Base-by-base conservation (phyloP, 2,113 vertebrate species). In the Plectropomus leopardus region DNA sequence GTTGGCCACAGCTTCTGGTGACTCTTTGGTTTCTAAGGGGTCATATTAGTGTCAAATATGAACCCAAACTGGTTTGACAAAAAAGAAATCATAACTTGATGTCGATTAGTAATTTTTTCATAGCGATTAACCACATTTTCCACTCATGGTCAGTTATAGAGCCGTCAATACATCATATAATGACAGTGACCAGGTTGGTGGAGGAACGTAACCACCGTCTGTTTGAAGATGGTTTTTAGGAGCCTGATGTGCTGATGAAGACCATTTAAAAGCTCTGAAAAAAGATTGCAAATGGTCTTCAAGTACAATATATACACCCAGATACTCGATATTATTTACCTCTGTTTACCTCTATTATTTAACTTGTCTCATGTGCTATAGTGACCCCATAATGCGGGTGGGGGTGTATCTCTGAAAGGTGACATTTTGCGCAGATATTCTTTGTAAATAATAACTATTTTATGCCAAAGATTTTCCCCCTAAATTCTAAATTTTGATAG, bases 401-500 rank as follows among this genome's bases (percentile, higher is more conserved):
- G 11, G 7, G 40, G 19, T 24, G 5, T 24, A 11, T 42, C 11
- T 32, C 13, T 36, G 6, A 23, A 45, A 5, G 28, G 5, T 26
- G n/a, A 42, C 17, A 9, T 59, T 40, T 47, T 23, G 17, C 36
- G 42, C 57, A 65, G 48, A 53, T 59, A 6, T 17, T 44, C 21
- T 30, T 5, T 74, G 32, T 69, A 57, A 61, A 77, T 66, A 71
- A 64, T 50, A n/a, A 47, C n/a, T 36, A 53, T 68, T 68, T 76
- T 50, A 83, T 83, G 75, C 80, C 87, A 88, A 88, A 88, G 83
- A 83, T 78, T 81, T 83, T 83, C 26, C 36, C 42, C 64, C 30
- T 45, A 24, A 60, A 65, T 70, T 19, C n/a, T 61, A n/a, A 55
- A 50, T 75, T 82, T 67, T 34, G 23, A 77, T 55, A 30, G 17